Percentiles rank a stretch among this genome's conserved stretches.
These are phyloP conservation scores for Chorisops tibialis DNA, from an alignment of 2,888 invertebrate genomes.

Conservation along the genomic window DNA sequence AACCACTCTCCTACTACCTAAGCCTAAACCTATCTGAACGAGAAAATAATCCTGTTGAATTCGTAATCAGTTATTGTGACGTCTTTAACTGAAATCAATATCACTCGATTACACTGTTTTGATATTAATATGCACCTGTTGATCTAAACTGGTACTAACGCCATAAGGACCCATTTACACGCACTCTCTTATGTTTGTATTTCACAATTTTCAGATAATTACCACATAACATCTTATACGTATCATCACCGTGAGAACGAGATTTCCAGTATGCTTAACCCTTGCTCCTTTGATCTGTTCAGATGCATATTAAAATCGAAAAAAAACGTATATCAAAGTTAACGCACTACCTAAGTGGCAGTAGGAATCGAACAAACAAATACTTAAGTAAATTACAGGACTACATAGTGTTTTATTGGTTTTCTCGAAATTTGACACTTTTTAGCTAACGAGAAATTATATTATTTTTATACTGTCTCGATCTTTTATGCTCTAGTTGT, in stretches of 20 bases:
- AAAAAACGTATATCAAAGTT: not conserved
- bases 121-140: too few relatives aligned
- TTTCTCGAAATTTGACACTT: constrained; percentile 32
- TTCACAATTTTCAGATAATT: not conserved
- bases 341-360: not conserved
- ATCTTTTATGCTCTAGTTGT: too few relatives aligned
- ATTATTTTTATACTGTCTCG: not conserved
- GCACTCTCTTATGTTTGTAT: too few relatives aligned
- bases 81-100: too few relatives aligned
- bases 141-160: too few relatives aligned
- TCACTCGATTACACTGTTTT: too few relatives aligned
- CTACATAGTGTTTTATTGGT: constrained; percentile 28
- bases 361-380: not conserved
- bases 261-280: not conserved
- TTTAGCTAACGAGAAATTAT: constrained; percentile 11
- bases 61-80: too few relatives aligned
- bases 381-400: not conserved
- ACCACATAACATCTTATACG: not conserved
- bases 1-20: too few relatives aligned
- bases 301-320: not conserved
- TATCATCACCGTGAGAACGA: too few relatives aligned
- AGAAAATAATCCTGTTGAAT: too few relatives aligned
- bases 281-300: not conserved
- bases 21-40: too few relatives aligned
- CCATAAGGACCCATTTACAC: too few relatives aligned